Evolutionary conservation across 2,113 vertebrate genomes (phyloP).

Genomic region (Oreochromis niloticus): DNA sequence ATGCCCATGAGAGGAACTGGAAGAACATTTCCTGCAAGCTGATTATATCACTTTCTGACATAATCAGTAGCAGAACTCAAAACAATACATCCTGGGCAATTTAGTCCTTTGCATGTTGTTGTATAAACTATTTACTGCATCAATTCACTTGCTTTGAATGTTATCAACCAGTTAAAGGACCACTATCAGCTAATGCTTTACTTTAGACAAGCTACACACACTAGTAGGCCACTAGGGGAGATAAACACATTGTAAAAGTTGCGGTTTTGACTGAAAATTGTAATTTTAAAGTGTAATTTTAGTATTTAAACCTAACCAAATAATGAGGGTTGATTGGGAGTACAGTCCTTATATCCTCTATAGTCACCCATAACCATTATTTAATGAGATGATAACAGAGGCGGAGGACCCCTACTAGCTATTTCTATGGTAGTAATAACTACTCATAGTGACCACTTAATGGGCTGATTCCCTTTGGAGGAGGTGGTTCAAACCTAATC

Average conservation of each 20-base stretch:
- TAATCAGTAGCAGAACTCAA: background rate
- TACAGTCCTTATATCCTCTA: background rate
- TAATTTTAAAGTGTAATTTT: background rate
- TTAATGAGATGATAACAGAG: background rate
- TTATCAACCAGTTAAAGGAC: background rate
- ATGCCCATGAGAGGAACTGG: background rate
- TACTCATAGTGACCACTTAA: background rate
- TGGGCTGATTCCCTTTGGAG: background rate
- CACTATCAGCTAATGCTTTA: background rate
- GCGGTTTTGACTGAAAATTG: background rate
- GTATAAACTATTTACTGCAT: background rate
- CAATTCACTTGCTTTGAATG: background rate
- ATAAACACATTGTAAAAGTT: background rate
- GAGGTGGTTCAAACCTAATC: background rate
- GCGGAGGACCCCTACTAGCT: background rate
- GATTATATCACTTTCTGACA: background rate
- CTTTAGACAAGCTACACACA: background rate
- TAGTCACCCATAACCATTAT: background rate
- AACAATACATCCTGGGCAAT: background rate
- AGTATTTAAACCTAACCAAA: background rate
- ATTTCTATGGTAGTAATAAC: background rate
- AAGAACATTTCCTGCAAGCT: background rate
- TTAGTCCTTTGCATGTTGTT: background rate
- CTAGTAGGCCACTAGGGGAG: background rate
- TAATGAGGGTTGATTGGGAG: background rate